phyloP scores from a whole-genome alignment of 2,888 invertebrate species.

The Pimpla rufipes region DNA sequence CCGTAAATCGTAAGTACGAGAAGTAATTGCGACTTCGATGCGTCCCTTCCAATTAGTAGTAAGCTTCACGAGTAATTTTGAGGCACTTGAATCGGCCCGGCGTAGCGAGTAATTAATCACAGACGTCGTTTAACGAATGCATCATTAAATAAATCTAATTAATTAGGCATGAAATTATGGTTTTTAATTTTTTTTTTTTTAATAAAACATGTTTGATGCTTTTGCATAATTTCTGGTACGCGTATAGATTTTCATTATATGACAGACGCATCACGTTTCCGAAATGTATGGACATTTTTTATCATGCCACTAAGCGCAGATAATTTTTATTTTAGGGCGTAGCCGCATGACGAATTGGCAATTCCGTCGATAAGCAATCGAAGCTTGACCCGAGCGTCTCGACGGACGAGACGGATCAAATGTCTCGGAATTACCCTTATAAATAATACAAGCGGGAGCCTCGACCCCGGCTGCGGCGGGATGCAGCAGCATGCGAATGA shows the following conservation, averaged over 20 bases:
- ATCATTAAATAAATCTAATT: neutral
- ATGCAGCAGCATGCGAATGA: constrained; percentile 19
- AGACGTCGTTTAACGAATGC: neutral
- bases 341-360: neutral
- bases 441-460: neutral
- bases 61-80: neutral
- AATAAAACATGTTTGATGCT: neutral
- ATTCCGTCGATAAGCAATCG: neutral
- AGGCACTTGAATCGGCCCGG: neutral
- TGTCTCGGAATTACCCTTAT: neutral
- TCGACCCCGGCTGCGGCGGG: constrained; percentile 1
- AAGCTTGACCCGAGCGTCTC: neutral
- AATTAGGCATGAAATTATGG: neutral
- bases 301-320: neutral
- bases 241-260: no score
- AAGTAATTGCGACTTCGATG: neutral
- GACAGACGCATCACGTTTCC: no score
- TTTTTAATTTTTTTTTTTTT: neutral
- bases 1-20: neutral
- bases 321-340: neutral
- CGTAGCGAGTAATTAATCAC: neutral
- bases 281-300: neutral
- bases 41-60: neutral
- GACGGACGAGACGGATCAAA: neutral
- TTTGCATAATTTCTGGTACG: no score